Conservation (phyloP, 2,797 vertebrate genomes). For the Uromys caudimaculatus region DNA sequence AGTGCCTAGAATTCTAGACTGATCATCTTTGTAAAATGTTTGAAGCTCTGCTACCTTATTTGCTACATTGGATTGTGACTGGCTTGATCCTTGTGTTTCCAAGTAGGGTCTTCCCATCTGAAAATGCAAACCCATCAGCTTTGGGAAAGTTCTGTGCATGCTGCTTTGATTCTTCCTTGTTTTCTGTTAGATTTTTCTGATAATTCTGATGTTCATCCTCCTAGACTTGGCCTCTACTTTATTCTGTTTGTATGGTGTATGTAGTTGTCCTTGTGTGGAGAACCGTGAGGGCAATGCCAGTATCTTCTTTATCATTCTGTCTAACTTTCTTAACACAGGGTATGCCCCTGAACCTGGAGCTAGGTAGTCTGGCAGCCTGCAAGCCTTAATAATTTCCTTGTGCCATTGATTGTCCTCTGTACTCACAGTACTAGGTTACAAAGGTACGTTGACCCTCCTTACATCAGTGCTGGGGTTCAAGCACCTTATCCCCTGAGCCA, state of each 20-base stretch:
- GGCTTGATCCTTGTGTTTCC: not conserved
- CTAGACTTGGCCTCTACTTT: slow-evolving; percentile 1
- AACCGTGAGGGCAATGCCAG: not conserved
- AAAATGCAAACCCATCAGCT: not conserved
- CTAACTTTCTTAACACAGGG: not conserved
- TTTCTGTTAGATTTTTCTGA: slow-evolving; percentile 29
- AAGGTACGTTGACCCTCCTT: not conserved
- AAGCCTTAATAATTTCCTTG: not conserved
- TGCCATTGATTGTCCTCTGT: not conserved
- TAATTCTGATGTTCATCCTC: not conserved
- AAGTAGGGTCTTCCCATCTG: slow-evolving; percentile 36
- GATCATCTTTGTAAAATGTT: slow-evolving; percentile 22
- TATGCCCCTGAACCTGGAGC: not conserved
- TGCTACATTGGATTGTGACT: slow-evolving; percentile 25
- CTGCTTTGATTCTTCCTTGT: not conserved
- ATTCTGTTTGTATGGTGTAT: not conserved
- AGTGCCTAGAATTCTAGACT: slow-evolving; percentile 20
- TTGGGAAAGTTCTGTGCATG: slow-evolving; percentile 29
- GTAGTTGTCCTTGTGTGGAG: not conserved
- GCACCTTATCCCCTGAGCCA: not conserved
- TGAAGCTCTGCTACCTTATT: slow-evolving; percentile 23
- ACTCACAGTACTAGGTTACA: not conserved
- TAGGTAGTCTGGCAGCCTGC: not conserved
- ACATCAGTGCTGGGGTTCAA: slow-evolving; percentile 5
- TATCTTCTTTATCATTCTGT: not conserved